Conservation (phyloP, 1,140 invertebrate species). For the Saccostrea glomerata region DNA sequence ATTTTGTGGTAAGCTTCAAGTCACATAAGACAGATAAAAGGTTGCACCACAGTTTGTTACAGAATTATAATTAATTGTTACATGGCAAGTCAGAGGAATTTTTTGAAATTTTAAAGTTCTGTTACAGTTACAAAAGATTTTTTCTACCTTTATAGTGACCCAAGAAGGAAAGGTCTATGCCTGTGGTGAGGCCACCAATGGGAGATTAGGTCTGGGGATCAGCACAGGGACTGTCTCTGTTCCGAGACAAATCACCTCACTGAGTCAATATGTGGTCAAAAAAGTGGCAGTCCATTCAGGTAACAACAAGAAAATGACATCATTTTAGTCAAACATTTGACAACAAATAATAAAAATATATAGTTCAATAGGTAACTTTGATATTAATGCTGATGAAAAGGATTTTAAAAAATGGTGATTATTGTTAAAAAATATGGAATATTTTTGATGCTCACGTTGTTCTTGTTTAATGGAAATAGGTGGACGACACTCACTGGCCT, state of each 20-base stretch:
- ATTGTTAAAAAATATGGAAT: not conserved
- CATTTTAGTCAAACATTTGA: not conserved
- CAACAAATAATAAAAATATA: not conserved
- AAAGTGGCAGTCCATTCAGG: constrained; percentile 92
- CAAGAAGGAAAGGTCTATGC: constrained; percentile 86
- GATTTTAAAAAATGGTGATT: not conserved
- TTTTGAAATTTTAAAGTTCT: too few relatives aligned
- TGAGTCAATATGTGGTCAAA: constrained; percentile 94
- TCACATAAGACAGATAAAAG: not conserved
- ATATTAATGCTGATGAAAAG: not conserved
- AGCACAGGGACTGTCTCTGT: constrained; percentile 89
- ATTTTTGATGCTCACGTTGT: not conserved
- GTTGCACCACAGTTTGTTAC: not conserved
- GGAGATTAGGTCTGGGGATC: constrained; percentile 92
- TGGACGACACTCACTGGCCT: constrained; percentile 91
- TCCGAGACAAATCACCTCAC: constrained; percentile 90
- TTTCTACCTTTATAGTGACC: constrained; percentile 74
- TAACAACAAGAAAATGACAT: constrained; percentile 41
- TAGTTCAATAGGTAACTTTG: not conserved
- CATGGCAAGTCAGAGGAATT: too few relatives aligned
- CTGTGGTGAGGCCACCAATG: constrained; percentile 97
- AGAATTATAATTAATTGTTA: not conserved
- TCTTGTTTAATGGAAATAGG: constrained; percentile 74
- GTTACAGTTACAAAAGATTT: not conserved
- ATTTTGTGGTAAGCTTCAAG: constrained; percentile 90